Percentiles rank a stretch among this genome's conserved stretches.
These are phyloP conservation scores for Prionailurus bengalensis DNA, from an alignment of 2,113 vertebrate species.

Conservation along the genomic window DNA sequence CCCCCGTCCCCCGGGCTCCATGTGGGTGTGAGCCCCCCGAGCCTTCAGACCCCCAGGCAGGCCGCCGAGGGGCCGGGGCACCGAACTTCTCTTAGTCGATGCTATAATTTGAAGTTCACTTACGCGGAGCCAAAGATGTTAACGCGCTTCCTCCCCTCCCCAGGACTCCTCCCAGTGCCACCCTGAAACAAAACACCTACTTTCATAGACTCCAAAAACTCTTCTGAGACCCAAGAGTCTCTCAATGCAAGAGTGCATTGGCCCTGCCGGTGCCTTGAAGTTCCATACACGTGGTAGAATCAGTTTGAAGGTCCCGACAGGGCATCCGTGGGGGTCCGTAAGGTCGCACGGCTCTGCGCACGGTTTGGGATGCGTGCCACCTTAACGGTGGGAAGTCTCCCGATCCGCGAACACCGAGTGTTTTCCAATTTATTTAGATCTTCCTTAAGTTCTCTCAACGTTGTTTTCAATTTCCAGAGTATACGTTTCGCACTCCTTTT, in stretches of 20 bases:
- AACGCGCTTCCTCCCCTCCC: neutral
- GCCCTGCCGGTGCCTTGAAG: neutral
- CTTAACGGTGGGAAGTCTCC: neutral
- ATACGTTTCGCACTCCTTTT: neutral
- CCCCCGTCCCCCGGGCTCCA: rapidly evolving
- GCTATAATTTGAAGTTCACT: neutral
- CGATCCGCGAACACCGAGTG: rapidly evolving
- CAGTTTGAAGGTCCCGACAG: neutral
- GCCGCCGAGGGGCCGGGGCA: neutral
- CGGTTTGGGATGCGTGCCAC: rapidly evolving
- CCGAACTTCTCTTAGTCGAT: neutral
- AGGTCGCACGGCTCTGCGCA: no score
- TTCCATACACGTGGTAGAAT: neutral
- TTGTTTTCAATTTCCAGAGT: neutral
- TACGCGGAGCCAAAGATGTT: neutral
- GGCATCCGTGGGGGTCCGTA: neutral
- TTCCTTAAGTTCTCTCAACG: neutral
- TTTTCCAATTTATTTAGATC: neutral
- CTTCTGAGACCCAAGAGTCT: neutral
- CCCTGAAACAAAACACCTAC: neutral
- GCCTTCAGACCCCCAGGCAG: neutral
- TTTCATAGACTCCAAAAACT: neutral
- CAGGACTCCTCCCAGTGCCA: rapidly evolving
- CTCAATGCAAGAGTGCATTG: no score
- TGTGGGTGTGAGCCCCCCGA: neutral